A percentile compares a stretch with the other conserved stretches of the same genome.
These are phyloP conservation scores for Balanococcus diminutus DNA, from an alignment of 2,888 invertebrate species.

Conservation along the genomic window DNA sequence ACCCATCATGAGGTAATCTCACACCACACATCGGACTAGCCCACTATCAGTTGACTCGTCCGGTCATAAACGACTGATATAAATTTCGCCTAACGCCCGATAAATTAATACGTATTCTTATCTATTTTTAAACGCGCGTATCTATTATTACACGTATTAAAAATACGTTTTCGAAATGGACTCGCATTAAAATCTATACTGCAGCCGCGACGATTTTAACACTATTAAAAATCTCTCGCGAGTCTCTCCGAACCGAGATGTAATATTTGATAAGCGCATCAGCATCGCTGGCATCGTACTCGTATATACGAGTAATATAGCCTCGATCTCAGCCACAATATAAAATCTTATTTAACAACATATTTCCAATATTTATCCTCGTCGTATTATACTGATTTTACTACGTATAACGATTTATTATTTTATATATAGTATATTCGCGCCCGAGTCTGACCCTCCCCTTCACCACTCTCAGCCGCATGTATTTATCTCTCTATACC, in stretches of 20 bases:
- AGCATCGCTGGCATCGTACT: neutral
- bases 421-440: neutral
- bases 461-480: neutral
- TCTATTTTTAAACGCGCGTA: conserved; percentile 8
- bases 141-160: conserved; percentile 15
- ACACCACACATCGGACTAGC: neutral
- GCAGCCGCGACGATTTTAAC: neutral
- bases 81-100: conserved; percentile 10
- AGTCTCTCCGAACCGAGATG: neutral
- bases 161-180: conserved; percentile 27
- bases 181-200: conserved; percentile 6
- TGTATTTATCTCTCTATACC: neutral
- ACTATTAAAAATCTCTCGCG: neutral
- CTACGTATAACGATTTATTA: conserved; percentile 7
- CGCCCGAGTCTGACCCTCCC: neutral
- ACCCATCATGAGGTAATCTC: neutral
- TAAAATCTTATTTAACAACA: conserved; percentile 2
- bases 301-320: too few species aligned
- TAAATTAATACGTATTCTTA: conserved; percentile 2
- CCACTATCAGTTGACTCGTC: neutral
- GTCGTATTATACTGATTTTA: neutral
- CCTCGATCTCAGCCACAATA: neutral
- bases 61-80: neutral
- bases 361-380: neutral
- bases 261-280: neutral